A percentile compares a stretch with the other conserved stretches of the same genome.
phyloP scores from a whole-genome alignment of 2,113 vertebrate genomes.

The Brienomyrus longianalis region DNA sequence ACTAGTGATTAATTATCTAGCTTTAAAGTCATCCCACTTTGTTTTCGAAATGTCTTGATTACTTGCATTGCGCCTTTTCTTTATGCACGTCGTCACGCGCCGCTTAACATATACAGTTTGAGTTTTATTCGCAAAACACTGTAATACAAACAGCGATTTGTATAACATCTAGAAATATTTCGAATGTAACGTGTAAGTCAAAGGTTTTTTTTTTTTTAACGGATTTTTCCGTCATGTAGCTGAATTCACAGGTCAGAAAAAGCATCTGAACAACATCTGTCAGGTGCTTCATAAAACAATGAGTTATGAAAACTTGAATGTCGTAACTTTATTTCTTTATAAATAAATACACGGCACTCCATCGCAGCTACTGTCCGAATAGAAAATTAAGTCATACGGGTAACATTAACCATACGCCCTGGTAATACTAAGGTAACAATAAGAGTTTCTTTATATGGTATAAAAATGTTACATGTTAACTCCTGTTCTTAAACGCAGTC shows the following conservation, averaged over 20 bases:
- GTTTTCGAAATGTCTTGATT: slow-evolving; percentile 1
- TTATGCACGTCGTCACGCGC: not conserved
- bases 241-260: not conserved
- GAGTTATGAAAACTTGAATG: not conserved
- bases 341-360: not conserved
- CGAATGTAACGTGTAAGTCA: not conserved
- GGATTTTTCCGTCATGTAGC: not conserved
- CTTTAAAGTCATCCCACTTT: not conserved
- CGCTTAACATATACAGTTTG: not conserved
- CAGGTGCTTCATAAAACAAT: not conserved
- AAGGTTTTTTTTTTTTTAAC: not conserved
- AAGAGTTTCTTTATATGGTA: not conserved
- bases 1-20: slow-evolving; percentile 38
- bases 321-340: not conserved
- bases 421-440: not conserved
- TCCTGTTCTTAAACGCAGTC: not conserved
- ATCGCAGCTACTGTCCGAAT: not conserved
- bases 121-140: not conserved
- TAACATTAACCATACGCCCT: not conserved
- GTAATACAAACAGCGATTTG: not conserved
- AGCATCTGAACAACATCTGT: not conserved
- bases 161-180: not conserved
- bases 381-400: not conserved
- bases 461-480: not conserved
- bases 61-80: not conserved